Base-by-base conservation (phyloP, 1,140 invertebrate species). In the Philopotamus ludificatus region DNA sequence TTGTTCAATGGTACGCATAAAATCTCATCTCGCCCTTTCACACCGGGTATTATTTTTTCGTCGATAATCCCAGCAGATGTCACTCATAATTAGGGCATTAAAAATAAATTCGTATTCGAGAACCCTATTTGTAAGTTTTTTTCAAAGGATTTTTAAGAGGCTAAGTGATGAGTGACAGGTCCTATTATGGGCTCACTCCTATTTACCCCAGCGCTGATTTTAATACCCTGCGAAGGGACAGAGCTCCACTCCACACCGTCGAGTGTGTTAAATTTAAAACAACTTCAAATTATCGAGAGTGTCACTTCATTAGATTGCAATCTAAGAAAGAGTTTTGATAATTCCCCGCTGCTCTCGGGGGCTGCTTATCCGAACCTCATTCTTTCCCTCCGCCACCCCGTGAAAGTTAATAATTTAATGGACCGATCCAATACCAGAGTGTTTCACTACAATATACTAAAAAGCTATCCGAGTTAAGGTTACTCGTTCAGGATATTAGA, bases 11-110 rank as follows among this genome's bases (percentile, higher is more conserved):
- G n/a, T n/a, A n/a, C n/a, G n/a, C n/a, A n/a, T n/a, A n/a, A n/a
- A n/a, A n/a, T n/a, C n/a, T n/a, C n/a, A n/a, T n/a, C n/a, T n/a
- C n/a, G n/a, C n/a, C n/a, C n/a, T n/a, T n/a, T n/a, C n/a, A n/a
- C n/a, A n/a, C n/a, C n/a, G 16, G 28, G 3, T 64, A 54, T 59
- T 68, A 64, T 60, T 54, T 44, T 63, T 34, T 41, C 8, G 61
- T 18, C 22, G 3, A 41, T 54, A 60, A 66, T 20, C 45, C 3
- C 34, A 49, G 34, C 57, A 55, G 20, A 66, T 70, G 68, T 66
- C 68, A 70, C 55, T 70, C 68, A 70, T 70, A 70, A 70, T 70
- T 70, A 67, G 34, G 57, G 68, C 57, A 62, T 67, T 66, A 67
- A 70, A 51, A 66, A 66, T 63, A 61, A 70, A 66, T 57, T 54